Conservation (phyloP, 64 coral and sea anemone genomes). For the Pocillopora verrucosa region DNA sequence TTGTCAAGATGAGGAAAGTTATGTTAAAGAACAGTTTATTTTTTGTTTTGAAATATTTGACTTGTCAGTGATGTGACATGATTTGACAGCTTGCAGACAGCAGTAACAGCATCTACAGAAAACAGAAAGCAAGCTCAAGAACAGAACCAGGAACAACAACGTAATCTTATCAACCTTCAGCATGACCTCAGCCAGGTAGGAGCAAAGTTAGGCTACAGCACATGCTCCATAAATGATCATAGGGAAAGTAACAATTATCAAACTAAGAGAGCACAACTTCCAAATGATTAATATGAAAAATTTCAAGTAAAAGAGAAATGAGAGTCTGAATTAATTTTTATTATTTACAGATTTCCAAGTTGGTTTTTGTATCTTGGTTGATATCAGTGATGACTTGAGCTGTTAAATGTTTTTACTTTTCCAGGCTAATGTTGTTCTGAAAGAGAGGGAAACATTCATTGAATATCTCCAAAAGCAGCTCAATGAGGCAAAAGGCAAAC, state of each 20-base stretch:
- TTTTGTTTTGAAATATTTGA: too few relatives aligned
- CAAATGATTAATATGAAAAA: too few relatives aligned
- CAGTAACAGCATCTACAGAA: slow-evolving; percentile 88
- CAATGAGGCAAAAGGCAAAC: slow-evolving; percentile 68
- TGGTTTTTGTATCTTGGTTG: not conserved
- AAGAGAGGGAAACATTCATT: slow-evolving; percentile 90
- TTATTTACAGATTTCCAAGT: too few relatives aligned
- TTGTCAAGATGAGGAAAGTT: not conserved
- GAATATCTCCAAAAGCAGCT: slow-evolving; percentile 97
- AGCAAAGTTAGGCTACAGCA: not conserved
- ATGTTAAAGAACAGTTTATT: too few relatives aligned
- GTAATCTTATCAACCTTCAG: slow-evolving; percentile 70
- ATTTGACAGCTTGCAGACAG: slow-evolving; percentile 78
- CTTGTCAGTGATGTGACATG: not conserved
- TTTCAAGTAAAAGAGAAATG: too few relatives aligned
- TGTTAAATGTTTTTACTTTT: not conserved
- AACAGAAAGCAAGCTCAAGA: slow-evolving; percentile 86
- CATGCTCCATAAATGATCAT: not conserved
- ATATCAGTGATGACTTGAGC: not conserved
- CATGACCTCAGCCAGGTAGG: slow-evolving; percentile 92
- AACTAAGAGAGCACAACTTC: too few relatives aligned
- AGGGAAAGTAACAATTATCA: too few relatives aligned
- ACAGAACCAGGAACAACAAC: slow-evolving; percentile 85
- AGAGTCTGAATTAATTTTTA: too few relatives aligned
- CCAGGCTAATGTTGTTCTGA: slow-evolving; percentile 76